phyloP scores from a whole-genome alignment of 2,888 invertebrate genomes.

The Reticulitermes lucifugus region DNA sequence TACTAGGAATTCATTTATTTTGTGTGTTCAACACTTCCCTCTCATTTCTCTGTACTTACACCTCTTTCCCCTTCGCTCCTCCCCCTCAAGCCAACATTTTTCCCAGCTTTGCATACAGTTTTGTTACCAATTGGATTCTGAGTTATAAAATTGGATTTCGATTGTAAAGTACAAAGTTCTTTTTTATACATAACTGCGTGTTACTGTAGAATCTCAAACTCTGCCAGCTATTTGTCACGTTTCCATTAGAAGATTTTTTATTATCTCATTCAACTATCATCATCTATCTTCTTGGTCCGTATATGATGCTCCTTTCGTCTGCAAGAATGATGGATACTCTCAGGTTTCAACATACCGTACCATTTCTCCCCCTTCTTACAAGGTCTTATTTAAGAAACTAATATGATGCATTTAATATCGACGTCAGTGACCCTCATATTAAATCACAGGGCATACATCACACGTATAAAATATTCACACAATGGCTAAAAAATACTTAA shows the following conservation, averaged over 20 bases:
- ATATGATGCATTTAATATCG: conserved; percentile 3
- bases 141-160: conserved; percentile 21
- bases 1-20: background rate
- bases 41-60: background rate
- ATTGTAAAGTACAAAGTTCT: background rate
- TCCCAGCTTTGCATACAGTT: conserved; percentile 7
- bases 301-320: conserved; percentile 10
- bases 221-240: conserved; percentile 24
- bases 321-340: conserved; percentile 9
- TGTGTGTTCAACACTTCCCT: conserved; percentile 3
- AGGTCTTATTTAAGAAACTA: background rate
- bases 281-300: background rate
- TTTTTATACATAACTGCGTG: background rate
- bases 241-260: conserved; percentile 30
- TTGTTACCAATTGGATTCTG: background rate
- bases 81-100: background rate
- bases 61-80: background rate
- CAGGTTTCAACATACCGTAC: background rate
- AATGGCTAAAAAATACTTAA: background rate
- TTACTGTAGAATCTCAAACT: conserved; percentile 1
- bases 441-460: background rate
- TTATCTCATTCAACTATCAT: conserved; percentile 6
- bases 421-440: background rate
- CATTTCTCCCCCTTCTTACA: background rate
- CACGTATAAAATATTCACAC: background rate